Evolutionary conservation across 2,113 vertebrate genomes (phyloP).

Genomic region (Lophotis ruficrista): DNA sequence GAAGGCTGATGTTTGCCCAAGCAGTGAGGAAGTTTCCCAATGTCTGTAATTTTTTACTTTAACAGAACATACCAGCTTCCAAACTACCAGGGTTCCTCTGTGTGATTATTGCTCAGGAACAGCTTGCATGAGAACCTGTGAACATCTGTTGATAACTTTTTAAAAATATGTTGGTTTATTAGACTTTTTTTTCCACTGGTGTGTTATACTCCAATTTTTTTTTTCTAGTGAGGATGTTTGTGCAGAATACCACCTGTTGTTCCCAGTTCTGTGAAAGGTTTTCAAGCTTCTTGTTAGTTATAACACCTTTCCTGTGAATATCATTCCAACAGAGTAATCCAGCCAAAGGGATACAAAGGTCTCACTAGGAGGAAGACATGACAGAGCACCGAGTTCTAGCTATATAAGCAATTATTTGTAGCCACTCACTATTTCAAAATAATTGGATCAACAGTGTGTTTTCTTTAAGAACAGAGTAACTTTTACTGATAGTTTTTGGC

Average conservation of each 20-base stretch:
- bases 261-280: constrained; percentile 43
- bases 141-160: constrained; percentile 6
- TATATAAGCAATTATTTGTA: constrained; percentile 60
- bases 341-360: constrained; percentile 46
- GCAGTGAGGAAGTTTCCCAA: constrained; percentile 20
- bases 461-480: constrained; percentile 18
- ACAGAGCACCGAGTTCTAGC: constrained; percentile 48
- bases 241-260: constrained; percentile 58
- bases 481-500: background rate
- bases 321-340: constrained; percentile 37
- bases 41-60: background rate
- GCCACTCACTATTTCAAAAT: constrained; percentile 57
- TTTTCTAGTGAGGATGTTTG: constrained; percentile 16
- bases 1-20: constrained; percentile 20
- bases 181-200: background rate
- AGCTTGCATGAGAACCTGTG: constrained; percentile 15
- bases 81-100: background rate
- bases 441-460: constrained; percentile 56
- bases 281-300: constrained; percentile 57
- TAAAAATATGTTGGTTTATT: background rate
- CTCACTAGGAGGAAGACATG: constrained; percentile 46
- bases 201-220: background rate
- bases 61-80: constrained; percentile 5
- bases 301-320: constrained; percentile 10
- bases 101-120: background rate